Base-by-base conservation (phyloP, 2,113 vertebrate species). In the Sinosuthora webbiana region DNA sequence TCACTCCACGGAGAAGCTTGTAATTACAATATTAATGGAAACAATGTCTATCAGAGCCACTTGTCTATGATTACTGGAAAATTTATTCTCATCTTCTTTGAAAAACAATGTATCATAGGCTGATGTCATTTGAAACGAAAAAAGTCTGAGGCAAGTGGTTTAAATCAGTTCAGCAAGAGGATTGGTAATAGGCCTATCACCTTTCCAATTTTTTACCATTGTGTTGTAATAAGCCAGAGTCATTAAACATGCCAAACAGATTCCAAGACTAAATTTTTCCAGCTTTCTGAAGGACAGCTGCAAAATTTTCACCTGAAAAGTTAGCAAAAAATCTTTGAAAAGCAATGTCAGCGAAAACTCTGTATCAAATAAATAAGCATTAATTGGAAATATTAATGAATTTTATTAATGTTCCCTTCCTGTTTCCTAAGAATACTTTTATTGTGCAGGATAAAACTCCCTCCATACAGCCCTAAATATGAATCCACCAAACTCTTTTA, bases 1-100 rank as follows among this genome's bases (percentile, higher is more conserved):
- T 95, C 94, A 97, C 74, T 89, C 55, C 63, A 76, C 56, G 94
- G 3, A 90, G 31, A 78, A 68, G 70, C 65, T 94, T 95, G 92
- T 97, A 87, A 59, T 95, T 90, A 94, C 74, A 39, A 70, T 93
- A 91, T 87, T 81, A 80, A 59, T 69, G 79, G 85, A 87, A 97
- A 96, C 86, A 52, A 82, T 33, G 89, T 73, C 56, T 78, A 52
- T 27, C 17, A 80, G 59, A 90, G 42, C 35, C 68, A 82, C 37
- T 70, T 20, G 18, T 5, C 80, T 81, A 47, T 8, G 35, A 87
- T 85, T 19, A 96, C 60, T 83, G 96, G 96, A 97, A 96, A 97
- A 96, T 81, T 60, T 37, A 88, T 83, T 89, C 89, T 92, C 77
- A 83, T 75, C 31, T 65, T 80, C 82, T 83, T 37, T 13, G 55